Percentiles rank a stretch among this genome's conserved stretches.
Evolutionary conservation across 2,888 invertebrate species (phyloP).

Genomic region (Notodonta ziczac): DNA sequence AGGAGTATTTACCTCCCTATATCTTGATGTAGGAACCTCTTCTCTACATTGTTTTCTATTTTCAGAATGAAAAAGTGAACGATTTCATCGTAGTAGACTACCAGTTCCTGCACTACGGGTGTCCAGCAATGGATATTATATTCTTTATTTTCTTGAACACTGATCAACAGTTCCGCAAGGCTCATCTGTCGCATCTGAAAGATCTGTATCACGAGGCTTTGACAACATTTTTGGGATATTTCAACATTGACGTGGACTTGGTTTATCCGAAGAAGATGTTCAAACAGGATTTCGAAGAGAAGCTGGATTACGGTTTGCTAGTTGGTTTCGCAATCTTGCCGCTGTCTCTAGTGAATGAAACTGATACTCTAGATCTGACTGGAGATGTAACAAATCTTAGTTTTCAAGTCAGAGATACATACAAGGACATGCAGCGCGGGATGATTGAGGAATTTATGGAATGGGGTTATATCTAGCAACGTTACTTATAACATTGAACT

Average conservation of each 20-base stretch:
- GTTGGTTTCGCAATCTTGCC: slow-evolving; percentile 42
- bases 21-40: too few relatives aligned
- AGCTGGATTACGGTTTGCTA: slow-evolving; percentile 55
- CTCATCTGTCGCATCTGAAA: background rate
- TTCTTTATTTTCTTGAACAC: background rate
- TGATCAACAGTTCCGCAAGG: slow-evolving; percentile 4
- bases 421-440: slow-evolving; percentile 41
- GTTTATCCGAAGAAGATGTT: slow-evolving; percentile 48
- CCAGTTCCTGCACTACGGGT: slow-evolving; percentile 51
- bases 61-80: slow-evolving; percentile 45
- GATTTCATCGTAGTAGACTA: slow-evolving; percentile 57
- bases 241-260: slow-evolving; percentile 34
- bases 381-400: slow-evolving; percentile 27
- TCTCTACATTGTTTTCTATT: slow-evolving; percentile 8
- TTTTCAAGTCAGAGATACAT: slow-evolving; percentile 39
- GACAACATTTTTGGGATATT: slow-evolving; percentile 12
- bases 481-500: background rate
- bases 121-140: slow-evolving; percentile 40
- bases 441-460: slow-evolving; percentile 51
- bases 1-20: too few relatives aligned
- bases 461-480: slow-evolving; percentile 42
- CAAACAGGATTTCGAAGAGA: slow-evolving; percentile 45
- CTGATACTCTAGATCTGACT: slow-evolving; percentile 43
- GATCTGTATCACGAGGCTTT: slow-evolving; percentile 1
- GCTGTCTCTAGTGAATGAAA: slow-evolving; percentile 48